Evolutionary conservation across 2,888 invertebrate genomes (phyloP), one percentile per base, ranked within the genome.

Genomic region (Herminia tarsipennalis): DNA sequence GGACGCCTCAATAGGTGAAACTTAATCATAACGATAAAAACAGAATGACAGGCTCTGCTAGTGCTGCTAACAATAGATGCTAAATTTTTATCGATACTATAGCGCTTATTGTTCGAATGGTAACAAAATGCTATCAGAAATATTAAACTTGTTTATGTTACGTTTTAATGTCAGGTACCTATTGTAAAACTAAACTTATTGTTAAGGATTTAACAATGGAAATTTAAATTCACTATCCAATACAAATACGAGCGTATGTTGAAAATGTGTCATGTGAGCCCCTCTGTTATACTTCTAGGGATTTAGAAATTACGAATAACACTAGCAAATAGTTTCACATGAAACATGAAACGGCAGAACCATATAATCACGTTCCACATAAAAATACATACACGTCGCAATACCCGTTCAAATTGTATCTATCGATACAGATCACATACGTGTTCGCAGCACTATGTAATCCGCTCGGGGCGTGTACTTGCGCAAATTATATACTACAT

Each of bases 401-500:
- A 41, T 42, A 42, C 35, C 24, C 39, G 24, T 55, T 57, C 47
- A 63, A 51, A 61, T 57, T 51, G 36, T 67, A 60, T 67, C 67
- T 70, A 68, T 68, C 67, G 66, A 73, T 63, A 58, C 3, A 36
- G 35, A 41, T 40, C 28, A 35, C 44, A 56, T 35, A 52, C 51
- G 54, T 49, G 45, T 46, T 56, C 43, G 22, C 76, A 71, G 56
- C 75, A 72, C 80, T 78, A 77, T 47, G 56, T 54, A 66, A 66
- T 61, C 49, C 64, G 81, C 82, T 79, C 52, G 81, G 73, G 81
- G 84, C 63, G 68, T 70, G 65, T 73, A 75, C 70, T 76, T 73
- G 61, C 51, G 73, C 74, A 83, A 83, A 85, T 83, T 83, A 83
- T 70, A 82, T 62, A 76, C 69, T 61, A 66, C 78, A 76, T 80